Evolutionary conservation across 2,113 vertebrate genomes (phyloP).

Genomic region (Callospermophilus lateralis): DNA sequence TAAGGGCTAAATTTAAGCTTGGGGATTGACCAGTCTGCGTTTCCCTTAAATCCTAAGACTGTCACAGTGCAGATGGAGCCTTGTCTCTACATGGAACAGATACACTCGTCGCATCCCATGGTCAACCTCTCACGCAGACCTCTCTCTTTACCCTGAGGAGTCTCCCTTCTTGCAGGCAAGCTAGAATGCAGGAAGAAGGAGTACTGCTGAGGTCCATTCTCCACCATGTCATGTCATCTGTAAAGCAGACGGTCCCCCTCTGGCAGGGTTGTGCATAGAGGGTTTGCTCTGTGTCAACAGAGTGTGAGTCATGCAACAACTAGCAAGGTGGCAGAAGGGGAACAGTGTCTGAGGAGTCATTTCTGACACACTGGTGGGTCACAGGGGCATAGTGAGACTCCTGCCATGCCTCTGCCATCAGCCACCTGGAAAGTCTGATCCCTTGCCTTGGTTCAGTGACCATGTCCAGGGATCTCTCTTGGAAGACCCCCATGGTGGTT

Average conservation of each 20-base stretch:
- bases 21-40: not conserved
- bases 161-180: not conserved
- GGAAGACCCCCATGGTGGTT: accelerated
- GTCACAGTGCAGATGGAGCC: not conserved
- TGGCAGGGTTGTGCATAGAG: accelerated
- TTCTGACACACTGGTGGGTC: not conserved
- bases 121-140: not conserved
- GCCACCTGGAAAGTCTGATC: not conserved
- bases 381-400: accelerated
- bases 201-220: accelerated
- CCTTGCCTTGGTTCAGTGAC: not conserved
- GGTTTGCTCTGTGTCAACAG: not conserved
- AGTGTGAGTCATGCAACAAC: accelerated
- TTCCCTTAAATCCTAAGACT: not conserved
- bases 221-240: accelerated
- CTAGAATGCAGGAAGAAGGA: not conserved
- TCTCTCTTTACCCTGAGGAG: not conserved
- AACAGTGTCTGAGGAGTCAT: not conserved
- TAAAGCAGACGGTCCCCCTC: not conserved
- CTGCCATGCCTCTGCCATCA: not conserved
- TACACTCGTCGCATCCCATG: accelerated
- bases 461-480: accelerated
- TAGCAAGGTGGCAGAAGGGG: not conserved
- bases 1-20: not conserved
- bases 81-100: accelerated